Base-by-base conservation (phyloP, 2,113 vertebrate species). In the Cisticola juncidis region DNA sequence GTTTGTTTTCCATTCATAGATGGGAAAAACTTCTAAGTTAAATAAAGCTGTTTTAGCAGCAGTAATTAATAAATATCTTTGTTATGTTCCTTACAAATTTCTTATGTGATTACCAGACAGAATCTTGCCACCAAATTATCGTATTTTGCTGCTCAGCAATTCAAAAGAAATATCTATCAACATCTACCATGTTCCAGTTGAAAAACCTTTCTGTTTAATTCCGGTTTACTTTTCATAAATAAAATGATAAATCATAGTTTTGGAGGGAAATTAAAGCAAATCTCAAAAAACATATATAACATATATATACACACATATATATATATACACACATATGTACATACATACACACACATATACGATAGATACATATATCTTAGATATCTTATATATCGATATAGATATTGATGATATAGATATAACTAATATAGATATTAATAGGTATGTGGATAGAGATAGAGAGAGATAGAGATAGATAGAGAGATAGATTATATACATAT, bases 1-100 rank as follows among this genome's bases (percentile, higher is more conserved):
- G 96, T 98, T 98, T 97, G 92, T 98, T 98, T 98, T 98, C 94
- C 91, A 88, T 94, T 97, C 86, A 74, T 38, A 97, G 97, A 89
- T 90, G 84, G 38, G 97, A 97, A 97, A 89, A 96, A 93, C 65
- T 96, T 86, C 86, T 79, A 94, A 95, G 66, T 96, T 95, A 98
- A 97, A 97, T 95, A 97, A 97, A 96, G 56, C 80, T 97, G 90
- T 57, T 89, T 97, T 97, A 96, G 64, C 64, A 93, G 50, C 54
- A 97, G 85, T 79, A 92, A 81, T 92, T 97, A 97, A 97, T 97
- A 98, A 97, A 93, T 97, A 96, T 77, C 62, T 94, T 95, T 64
- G 54, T 78, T 86, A 33, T 93, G 93, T 97, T 97, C 93, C 81
- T 94, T 97, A 88, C 38, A 62, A 97, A 97, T 96, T 97, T 96